These are phyloP conservation scores for Sclerodermus sp. DNA, from an alignment of 2,888 invertebrate species.

Conservation along the genomic window DNA sequence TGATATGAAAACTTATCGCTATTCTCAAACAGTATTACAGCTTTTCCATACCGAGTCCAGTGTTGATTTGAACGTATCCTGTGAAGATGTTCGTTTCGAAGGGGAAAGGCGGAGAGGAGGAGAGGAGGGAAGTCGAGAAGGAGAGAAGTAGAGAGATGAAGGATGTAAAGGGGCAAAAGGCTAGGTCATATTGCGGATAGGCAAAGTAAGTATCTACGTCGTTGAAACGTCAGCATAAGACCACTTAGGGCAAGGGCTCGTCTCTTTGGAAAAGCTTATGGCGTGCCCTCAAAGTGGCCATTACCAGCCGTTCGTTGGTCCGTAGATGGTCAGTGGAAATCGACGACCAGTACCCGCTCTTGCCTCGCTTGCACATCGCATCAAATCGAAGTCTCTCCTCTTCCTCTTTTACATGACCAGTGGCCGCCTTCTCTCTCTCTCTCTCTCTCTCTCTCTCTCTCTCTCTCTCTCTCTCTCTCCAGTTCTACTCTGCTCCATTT, in stretches of 20 bases:
- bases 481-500: slow-evolving; percentile 6
- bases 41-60: too few relatives aligned
- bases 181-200: slow-evolving; percentile 42
- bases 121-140: slow-evolving; percentile 5
- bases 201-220: slow-evolving; percentile 43
- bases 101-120: slow-evolving; percentile 1
- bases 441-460: slow-evolving; percentile 1
- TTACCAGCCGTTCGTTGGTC: slow-evolving; percentile 42
- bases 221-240: slow-evolving; percentile 43
- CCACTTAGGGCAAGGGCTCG: slow-evolving; percentile 43
- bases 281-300: slow-evolving; percentile 53
- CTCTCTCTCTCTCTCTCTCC: slow-evolving; percentile 5
- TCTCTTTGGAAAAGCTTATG: slow-evolving; percentile 47
- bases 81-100: too few relatives aligned
- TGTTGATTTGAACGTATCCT: too few relatives aligned
- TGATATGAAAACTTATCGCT: too few relatives aligned
- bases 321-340: slow-evolving; percentile 34
- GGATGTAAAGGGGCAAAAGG: slow-evolving; percentile 26
- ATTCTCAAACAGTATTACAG: too few relatives aligned
- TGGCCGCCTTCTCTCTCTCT: slow-evolving; percentile 8
- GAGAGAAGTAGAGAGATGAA: slow-evolving; percentile 4
- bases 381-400: too few relatives aligned
- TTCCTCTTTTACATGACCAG: slow-evolving; percentile 5
- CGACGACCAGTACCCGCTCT: slow-evolving; percentile 29
- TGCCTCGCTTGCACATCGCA: slow-evolving; percentile 6